Evolutionary conservation across 2,888 invertebrate genomes (phyloP).

Genomic region (Clostera curtula): DNA sequence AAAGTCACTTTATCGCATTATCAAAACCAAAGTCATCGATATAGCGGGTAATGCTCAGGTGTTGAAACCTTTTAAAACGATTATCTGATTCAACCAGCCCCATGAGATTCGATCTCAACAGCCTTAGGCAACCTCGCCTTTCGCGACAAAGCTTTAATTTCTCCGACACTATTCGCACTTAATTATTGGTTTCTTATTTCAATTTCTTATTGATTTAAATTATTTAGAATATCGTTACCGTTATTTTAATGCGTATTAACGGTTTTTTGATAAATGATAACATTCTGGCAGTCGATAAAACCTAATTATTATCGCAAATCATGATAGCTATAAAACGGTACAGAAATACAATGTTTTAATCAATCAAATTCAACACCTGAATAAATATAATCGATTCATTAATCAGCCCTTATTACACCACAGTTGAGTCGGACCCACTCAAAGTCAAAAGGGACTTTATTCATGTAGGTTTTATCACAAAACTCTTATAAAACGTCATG

Average conservation of each 20-base stretch:
- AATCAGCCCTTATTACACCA: no score
- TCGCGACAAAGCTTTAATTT: slow-evolving; percentile 39
- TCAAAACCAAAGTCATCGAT: slow-evolving; percentile 21
- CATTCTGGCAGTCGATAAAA: no score
- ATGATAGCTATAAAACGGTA: no score
- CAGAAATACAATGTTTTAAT: no score
- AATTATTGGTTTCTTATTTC: slow-evolving; percentile 20
- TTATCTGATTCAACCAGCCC: slow-evolving; percentile 43
- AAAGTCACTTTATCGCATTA: slow-evolving; percentile 24
- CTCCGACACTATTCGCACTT: slow-evolving; percentile 29
- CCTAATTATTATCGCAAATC: no score
- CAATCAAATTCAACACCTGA: no score
- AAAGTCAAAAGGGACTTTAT: no score
- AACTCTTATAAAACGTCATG: slow-evolving; percentile 13
- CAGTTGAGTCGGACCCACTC: no score
- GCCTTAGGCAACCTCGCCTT: slow-evolving; percentile 38
- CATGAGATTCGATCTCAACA: slow-evolving; percentile 46
- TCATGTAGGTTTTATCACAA: no score
- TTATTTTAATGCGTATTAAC: no score
- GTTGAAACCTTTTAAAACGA: slow-evolving; percentile 44
- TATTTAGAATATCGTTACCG: neutral
- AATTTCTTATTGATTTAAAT: slow-evolving; percentile 8
- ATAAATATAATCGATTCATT: no score
- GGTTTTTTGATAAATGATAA: no score
- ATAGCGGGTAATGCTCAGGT: slow-evolving; percentile 26